Evolutionary conservation across 2,797 vertebrate genomes (phyloP).

Genomic region (Sciurus carolinensis): DNA sequence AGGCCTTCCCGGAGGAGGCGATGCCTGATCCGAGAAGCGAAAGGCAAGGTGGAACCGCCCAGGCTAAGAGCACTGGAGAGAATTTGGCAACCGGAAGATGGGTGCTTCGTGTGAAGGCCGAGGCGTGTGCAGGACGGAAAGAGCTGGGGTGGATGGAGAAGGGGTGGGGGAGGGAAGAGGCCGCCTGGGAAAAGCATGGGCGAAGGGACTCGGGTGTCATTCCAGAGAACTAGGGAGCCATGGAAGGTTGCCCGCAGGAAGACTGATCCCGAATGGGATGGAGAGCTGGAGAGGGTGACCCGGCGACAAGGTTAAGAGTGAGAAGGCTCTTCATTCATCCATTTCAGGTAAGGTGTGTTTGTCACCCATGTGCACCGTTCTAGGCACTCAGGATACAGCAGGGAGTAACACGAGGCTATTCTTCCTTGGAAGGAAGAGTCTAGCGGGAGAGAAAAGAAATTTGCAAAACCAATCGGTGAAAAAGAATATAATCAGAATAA

Average conservation of each 20-base stretch:
- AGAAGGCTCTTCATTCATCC: not conserved
- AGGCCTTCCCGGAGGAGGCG: conserved; percentile 7
- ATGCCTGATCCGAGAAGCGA: not conserved
- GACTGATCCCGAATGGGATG: not conserved
- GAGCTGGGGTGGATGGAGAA: not conserved
- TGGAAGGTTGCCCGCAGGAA: not conserved
- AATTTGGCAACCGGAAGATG: not conserved
- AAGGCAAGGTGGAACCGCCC: not conserved
- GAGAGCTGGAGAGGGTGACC: not conserved
- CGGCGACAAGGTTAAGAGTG: too few relatives aligned
- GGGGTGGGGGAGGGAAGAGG: not conserved
- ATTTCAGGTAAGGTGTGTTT: not conserved
- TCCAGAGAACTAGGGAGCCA: conserved; percentile 11
- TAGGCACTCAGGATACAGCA: not conserved
- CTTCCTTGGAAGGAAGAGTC: not conserved
- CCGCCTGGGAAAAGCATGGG: not conserved
- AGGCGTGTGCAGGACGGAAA: fast-evolving
- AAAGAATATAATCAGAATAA: not conserved
- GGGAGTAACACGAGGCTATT: not conserved
- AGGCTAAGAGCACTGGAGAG: not conserved
- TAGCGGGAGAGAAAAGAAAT: not conserved
- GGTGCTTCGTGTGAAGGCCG: not conserved
- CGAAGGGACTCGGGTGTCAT: not conserved
- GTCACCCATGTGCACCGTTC: fast-evolving
- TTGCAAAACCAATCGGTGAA: not conserved